Evolutionary conservation across 2,888 invertebrate species (phyloP).

Genomic region (Orchesellides sinensis): DNA sequence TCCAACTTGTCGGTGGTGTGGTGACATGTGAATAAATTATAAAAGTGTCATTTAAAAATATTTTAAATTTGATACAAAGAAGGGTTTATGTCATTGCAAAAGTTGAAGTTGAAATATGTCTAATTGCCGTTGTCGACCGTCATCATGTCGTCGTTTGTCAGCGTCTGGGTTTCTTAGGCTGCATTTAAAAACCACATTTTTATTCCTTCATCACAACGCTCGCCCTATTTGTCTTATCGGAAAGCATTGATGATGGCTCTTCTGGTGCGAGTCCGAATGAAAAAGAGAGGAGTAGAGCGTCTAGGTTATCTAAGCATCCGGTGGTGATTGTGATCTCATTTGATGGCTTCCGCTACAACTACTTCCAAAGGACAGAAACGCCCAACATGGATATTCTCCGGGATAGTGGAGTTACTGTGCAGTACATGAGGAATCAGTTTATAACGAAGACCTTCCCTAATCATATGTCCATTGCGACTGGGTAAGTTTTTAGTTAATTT

Average conservation of each 20-base stretch:
- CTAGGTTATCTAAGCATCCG: conserved; percentile 60
- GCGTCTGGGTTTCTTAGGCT: conserved; percentile 20
- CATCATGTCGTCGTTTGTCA: background rate
- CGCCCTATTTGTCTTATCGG: conserved; percentile 18
- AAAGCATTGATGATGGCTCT: conserved; percentile 6
- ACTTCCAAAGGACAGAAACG: conserved; percentile 80
- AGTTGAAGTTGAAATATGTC: too few relatives aligned
- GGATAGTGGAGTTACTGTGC: conserved; percentile 80
- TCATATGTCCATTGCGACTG: conserved; percentile 85
- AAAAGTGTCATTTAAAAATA: too few relatives aligned
- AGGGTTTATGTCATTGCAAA: too few relatives aligned
- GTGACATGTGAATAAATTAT: too few relatives aligned
- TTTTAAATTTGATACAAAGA: too few relatives aligned
- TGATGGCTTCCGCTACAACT: conserved; percentile 85
- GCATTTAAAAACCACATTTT: conserved; percentile 27
- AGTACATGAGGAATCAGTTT: conserved; percentile 82
- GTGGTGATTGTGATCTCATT: conserved; percentile 81
- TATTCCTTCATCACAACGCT: conserved; percentile 15
- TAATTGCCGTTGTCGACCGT: background rate
- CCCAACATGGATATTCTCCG: conserved; percentile 81
- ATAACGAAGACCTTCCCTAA: conserved; percentile 85
- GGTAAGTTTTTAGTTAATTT: too few relatives aligned
- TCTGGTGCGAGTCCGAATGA: too few relatives aligned
- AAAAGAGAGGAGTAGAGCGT: background rate
- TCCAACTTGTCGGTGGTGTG: too few relatives aligned